Evolutionary conservation across 2,888 invertebrate genomes (phyloP), one percentile per base, ranked within the genome.

Genomic region (Ametastegia equiseti): DNA sequence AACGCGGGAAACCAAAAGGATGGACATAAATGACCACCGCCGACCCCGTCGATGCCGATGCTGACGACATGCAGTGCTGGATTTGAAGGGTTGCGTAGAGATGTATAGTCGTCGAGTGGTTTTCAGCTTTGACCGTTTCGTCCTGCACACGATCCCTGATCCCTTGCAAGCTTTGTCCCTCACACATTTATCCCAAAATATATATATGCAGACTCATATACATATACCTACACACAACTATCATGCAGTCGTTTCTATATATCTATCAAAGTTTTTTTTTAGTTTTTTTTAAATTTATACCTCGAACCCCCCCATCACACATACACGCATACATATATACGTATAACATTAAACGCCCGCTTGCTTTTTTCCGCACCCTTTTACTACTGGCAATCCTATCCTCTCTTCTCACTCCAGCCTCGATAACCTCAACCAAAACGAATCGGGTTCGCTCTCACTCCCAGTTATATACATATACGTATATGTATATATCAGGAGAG

Each of bases 71-170:
- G 83, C 87, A 88, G 87, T 87, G 86, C 78, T 78, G 78, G 39
- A n/a, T 86, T 87, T 87, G 87, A 87, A 87, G 88, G 88, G 87
- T 88, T 88, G 85, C 84, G n/a, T n/a, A n/a, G n/a, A 82, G 86
- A 87, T 86, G 86, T 86, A 87, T 87, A 86, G 85, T 84, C 86
- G 82, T 84, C 84, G 80, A 81, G 84, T 85, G 86, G 85, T 87
- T 88, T 88, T 86, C 60, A 88, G 88, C 88, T 89, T 89, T 90
- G 89, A 89, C 88, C 89, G 88, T 89, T 90, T 89, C 87, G 88
- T 88, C 86, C 86, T 54, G 33, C 75, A 50, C 45, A 45, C 54
- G 42, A 42, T 13, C 63, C 63, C 27, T 42, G 42, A 11, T 19
- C 30, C 42, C 11, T 13, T 36, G 36, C 39, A 42, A 60, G 23